A percentile compares a stretch with the other conserved stretches of the same genome.
Evolutionary conservation across 2,888 invertebrate genomes (phyloP).

Genomic region (Sialis lutaria): DNA sequence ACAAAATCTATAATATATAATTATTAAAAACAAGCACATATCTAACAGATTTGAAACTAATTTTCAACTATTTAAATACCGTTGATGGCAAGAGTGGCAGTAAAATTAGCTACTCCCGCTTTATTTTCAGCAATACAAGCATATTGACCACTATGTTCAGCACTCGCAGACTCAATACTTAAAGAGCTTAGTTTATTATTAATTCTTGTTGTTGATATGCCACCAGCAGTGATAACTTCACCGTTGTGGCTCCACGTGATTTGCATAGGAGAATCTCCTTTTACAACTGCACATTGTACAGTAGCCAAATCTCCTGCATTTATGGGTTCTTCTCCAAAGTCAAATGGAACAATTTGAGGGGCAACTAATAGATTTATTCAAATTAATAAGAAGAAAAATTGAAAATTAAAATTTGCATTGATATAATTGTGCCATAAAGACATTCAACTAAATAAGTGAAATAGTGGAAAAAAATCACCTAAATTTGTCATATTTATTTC

Average conservation of each 20-base stretch:
- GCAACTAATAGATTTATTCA: conserved; percentile 12
- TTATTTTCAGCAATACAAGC: conserved; percentile 42
- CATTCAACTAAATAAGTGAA: no score
- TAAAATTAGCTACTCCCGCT: conserved; percentile 44
- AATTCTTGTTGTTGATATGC: conserved; percentile 23
- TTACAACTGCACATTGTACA: conserved; percentile 41
- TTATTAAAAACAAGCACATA: no score
- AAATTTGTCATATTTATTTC: no score
- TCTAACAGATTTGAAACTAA: no score
- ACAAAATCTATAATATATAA: no score
- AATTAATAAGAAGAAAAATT: no score
- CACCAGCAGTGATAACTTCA: conserved; percentile 28
- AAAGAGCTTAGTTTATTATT: conserved; percentile 35
- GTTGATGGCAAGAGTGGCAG: conserved; percentile 44
- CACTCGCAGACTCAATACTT: conserved; percentile 41
- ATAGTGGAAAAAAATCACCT: no score
- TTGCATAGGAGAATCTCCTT: conserved; percentile 52
- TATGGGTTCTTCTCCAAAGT: conserved; percentile 38
- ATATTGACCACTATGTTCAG: conserved; percentile 43
- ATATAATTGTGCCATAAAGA: no score
- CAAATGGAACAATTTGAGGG: conserved; percentile 36
- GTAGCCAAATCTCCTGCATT: conserved; percentile 46
- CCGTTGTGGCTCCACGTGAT: conserved; percentile 62
- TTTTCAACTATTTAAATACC: conserved; percentile 23
- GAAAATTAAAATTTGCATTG: no score